Conservation (phyloP, 2,888 invertebrate genomes). For the Ornithoptera alexandrae region DNA sequence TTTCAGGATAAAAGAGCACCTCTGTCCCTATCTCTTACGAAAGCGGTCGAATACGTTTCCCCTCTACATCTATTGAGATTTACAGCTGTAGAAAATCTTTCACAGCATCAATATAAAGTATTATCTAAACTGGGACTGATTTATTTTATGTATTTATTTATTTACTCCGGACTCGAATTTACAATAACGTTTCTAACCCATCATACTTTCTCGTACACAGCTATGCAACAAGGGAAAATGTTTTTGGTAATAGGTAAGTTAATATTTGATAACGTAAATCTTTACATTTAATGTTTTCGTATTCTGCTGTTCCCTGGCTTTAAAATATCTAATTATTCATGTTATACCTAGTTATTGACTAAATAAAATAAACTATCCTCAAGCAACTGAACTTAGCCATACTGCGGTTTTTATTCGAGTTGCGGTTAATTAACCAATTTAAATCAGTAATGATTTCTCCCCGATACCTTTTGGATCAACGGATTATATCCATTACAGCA, state of each 20-base stretch:
- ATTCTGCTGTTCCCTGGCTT: background rate
- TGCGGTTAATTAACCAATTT: no score
- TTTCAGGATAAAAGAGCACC: constrained; percentile 85
- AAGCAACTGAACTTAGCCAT: no score
- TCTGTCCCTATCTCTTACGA: constrained; percentile 82
- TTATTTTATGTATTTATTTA: constrained; percentile 94
- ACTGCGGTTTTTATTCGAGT: no score
- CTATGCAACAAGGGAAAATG: constrained; percentile 99
- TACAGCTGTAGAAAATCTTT: constrained; percentile 84
- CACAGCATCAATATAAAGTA: constrained; percentile 81
- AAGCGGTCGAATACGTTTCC: constrained; percentile 78
- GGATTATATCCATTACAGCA: no score
- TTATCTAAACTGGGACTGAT: constrained; percentile 85
- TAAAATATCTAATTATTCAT: background rate
- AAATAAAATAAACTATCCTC: no score
- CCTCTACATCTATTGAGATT: constrained; percentile 77
- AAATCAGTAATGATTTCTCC: no score
- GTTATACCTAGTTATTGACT: background rate
- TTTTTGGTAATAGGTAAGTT: constrained; percentile 93
- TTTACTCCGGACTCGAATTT: constrained; percentile 98
- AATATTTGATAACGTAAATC: background rate
- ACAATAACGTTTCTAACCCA: constrained; percentile 98
- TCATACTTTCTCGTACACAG: constrained; percentile 92
- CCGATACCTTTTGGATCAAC: no score
- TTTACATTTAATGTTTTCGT: background rate